Base-by-base conservation (phyloP, 2,113 vertebrate species). In the Tringa solitaria region DNA sequence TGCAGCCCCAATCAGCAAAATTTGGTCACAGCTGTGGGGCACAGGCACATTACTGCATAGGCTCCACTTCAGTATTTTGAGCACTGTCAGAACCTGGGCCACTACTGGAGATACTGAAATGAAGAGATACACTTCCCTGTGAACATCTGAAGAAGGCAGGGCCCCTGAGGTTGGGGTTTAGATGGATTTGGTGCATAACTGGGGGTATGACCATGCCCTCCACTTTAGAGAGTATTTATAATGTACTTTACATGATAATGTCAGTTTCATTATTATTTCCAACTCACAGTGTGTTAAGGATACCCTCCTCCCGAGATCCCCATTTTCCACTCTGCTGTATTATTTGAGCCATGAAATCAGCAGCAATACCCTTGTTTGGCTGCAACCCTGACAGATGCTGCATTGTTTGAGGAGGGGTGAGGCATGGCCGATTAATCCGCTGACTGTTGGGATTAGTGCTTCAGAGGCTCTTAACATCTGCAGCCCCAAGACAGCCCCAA, bases 371-470 rank as follows among this genome's bases (percentile, higher is more conserved):
- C 56, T 20, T n/a, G 26, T 67, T 80, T 64, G 83, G 50, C 72
- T 96, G 79, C 54, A 70, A 70, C 60, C 59, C 74, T 77, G 87
- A 20, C 97, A 97, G 96, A 94, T 97, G 96, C 87, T 94, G 76
- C 30, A 24, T 56, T 83, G 84, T 83, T 32, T 35, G 63, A 76
- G 77, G 64, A 96, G 89, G 91, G 91, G 91, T 78, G 91, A 92
- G 76, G 89, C 82, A 65, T 23, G 24, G 39, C 39, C 2, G 59
- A 21, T 93, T 97, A 97, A 97, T 97, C 96, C 79, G 69, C 94
- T 92, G 95, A 27, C 69, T 84, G 79, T 22, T 88, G 50, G 95
- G 96, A 97, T 97, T 97, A 97, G 91, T n/a, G 90, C 74, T 84
- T 88, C 76, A 90, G 83, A 91, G 51, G 45, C 73, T 91, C 35